These are phyloP conservation scores for Rhagonycha fulva DNA, from an alignment of 2,888 invertebrate genomes.

Conservation along the genomic window DNA sequence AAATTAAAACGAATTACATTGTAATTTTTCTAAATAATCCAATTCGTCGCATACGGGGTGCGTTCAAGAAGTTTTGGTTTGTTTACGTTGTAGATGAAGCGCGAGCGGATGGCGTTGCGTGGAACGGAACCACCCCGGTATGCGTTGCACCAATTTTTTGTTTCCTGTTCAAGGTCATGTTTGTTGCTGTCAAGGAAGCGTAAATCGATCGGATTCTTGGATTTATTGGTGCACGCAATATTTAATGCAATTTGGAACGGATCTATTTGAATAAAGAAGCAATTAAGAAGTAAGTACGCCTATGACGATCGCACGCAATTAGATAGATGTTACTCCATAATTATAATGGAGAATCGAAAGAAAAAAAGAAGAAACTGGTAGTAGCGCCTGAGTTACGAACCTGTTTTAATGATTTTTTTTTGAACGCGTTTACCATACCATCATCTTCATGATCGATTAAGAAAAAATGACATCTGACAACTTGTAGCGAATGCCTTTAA, in stretches of 20 bases:
- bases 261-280: background rate
- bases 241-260: background rate
- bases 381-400: background rate
- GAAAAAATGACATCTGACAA: background rate
- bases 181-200: background rate
- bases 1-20: background rate
- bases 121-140: no score
- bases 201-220: background rate
- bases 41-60: background rate
- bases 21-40: background rate
- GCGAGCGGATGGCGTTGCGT: no score
- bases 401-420: background rate
- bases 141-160: no score
- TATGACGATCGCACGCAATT: background rate
- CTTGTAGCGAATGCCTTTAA: background rate
- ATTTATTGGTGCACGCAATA: background rate
- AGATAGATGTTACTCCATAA: constrained; percentile 1
- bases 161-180: background rate
- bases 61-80: background rate
- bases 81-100: no score
- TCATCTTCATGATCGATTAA: background rate
- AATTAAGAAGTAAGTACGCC: background rate
- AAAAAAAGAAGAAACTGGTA: background rate
- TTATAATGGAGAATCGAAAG: background rate
- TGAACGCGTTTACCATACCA: background rate